These are phyloP conservation scores for Hemicrepidius hirtus DNA, from an alignment of 2,888 invertebrate genomes.

Conservation along the genomic window DNA sequence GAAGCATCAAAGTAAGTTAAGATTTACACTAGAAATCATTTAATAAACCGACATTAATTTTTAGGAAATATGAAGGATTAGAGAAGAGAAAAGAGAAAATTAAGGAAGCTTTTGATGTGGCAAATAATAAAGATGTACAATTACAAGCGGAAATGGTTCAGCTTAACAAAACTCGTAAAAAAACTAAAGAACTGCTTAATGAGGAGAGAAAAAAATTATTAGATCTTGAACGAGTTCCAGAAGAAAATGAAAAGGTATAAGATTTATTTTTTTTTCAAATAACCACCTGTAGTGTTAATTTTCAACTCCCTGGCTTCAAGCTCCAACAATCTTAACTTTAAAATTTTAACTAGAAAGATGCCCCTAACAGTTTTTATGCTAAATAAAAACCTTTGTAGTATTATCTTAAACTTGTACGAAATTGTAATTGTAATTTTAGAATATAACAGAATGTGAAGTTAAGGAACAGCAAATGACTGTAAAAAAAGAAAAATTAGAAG, in stretches of 20 bases:
- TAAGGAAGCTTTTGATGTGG: conserved; percentile 77
- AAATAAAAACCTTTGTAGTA: too few relatives aligned
- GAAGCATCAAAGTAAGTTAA: conserved; percentile 59
- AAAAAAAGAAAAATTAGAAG: conserved; percentile 76
- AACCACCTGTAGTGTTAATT: neutral
- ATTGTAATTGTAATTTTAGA: conserved; percentile 51
- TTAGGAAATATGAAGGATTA: conserved; percentile 77
- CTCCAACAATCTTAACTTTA: too few relatives aligned
- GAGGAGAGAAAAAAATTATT: conserved; percentile 81
- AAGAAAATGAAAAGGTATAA: conserved; percentile 81
- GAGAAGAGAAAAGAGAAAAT: conserved; percentile 76
- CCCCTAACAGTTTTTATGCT: too few relatives aligned
- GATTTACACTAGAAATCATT: neutral
- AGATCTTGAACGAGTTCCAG: conserved; percentile 80
- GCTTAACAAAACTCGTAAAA: conserved; percentile 84
- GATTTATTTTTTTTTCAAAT: neutral
- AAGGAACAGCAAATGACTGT: conserved; percentile 74
- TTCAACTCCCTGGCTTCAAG: too few relatives aligned
- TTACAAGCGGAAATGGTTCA: conserved; percentile 80
- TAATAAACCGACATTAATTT: conserved; percentile 17
- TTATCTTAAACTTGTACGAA: too few relatives aligned
- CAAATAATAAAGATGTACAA: conserved; percentile 80
- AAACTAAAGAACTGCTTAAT: conserved; percentile 80
- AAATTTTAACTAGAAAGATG: too few relatives aligned
- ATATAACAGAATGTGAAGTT: conserved; percentile 73